Conservation (phyloP, 1,140 invertebrate species). For the Brevipalpus yothersi region DNA sequence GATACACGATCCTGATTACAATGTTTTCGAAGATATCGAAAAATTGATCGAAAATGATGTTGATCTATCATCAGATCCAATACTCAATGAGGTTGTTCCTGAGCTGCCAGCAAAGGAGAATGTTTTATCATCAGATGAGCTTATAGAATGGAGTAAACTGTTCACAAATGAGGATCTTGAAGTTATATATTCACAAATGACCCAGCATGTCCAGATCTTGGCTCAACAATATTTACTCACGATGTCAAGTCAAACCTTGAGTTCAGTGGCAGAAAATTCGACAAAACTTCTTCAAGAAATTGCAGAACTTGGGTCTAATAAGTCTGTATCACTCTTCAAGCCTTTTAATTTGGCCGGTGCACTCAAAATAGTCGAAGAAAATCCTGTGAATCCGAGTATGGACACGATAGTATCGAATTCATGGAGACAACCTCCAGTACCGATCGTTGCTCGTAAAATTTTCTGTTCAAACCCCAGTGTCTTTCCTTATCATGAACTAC, state of each 20-base stretch:
- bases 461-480: background rate
- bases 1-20: background rate
- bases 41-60: background rate
- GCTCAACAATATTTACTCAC: background rate
- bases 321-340: background rate
- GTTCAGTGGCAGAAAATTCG: background rate
- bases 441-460: background rate
- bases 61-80: background rate
- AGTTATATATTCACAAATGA: background rate
- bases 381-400: background rate
- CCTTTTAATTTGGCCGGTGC: background rate
- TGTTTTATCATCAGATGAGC: background rate
- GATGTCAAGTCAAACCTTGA: background rate
- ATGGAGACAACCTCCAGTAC: background rate
- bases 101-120: no score
- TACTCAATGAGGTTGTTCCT: no score
- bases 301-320: background rate
- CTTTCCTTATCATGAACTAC: background rate
- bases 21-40: background rate
- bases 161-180: background rate
- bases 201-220: slow-evolving; percentile 2
- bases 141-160: background rate
- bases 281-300: background rate
- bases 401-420: background rate
- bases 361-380: background rate